These are phyloP conservation scores for Nymphicus hollandicus DNA, from an alignment of 2,113 vertebrate species.

Conservation along the genomic window DNA sequence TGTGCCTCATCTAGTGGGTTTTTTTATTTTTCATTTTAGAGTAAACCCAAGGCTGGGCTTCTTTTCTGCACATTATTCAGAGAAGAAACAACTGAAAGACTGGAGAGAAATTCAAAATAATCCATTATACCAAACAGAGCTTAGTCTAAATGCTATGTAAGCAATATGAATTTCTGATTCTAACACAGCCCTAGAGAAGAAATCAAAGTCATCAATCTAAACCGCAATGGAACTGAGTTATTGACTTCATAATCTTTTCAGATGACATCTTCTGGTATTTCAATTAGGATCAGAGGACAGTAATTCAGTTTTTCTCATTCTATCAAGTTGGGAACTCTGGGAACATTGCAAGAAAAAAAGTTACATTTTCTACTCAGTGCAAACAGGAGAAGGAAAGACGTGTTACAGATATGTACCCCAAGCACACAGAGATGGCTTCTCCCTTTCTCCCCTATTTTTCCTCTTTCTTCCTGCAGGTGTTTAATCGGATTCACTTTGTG, in stretches of 20 bases:
- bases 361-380: neutral
- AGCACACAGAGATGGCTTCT: neutral
- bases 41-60: neutral
- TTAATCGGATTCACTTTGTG: neutral
- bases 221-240: neutral
- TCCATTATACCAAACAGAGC: neutral
- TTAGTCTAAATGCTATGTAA: neutral
- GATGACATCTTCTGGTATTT: neutral
- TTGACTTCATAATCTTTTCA: neutral
- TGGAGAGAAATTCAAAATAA: neutral
- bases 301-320: neutral
- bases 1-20: neutral
- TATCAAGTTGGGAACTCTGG: neutral
- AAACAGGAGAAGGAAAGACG: neutral
- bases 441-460: neutral
- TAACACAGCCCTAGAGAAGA: neutral
- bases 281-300: neutral
- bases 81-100: neutral
- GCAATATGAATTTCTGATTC: neutral
- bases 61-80: neutral
- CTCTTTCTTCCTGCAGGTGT: neutral
- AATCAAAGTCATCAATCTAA: neutral
- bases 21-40: neutral
- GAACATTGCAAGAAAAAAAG: neutral
- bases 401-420: neutral